phyloP scores from a whole-genome alignment of 2,888 invertebrate genomes.

The Globia sparganii region DNA sequence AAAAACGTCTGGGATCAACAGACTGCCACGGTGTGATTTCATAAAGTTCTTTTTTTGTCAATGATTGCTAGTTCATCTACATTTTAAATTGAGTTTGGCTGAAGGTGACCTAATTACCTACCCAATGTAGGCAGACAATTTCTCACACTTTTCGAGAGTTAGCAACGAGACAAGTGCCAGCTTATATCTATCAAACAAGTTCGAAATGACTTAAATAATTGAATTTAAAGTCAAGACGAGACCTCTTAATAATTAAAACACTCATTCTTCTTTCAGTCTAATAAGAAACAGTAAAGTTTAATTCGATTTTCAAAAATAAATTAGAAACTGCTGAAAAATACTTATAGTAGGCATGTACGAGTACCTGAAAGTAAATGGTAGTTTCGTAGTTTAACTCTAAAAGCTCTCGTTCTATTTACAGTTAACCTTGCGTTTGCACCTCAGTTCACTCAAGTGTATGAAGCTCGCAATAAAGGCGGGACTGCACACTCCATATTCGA shows the following conservation, averaged over 20 bases:
- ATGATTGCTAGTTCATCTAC: not conserved
- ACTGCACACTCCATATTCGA: slow-evolving; percentile 6
- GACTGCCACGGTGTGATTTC: not conserved
- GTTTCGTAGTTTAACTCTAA: slow-evolving; percentile 27
- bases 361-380: slow-evolving; percentile 14
- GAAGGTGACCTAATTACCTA: not conserved
- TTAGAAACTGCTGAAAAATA: slow-evolving; percentile 6
- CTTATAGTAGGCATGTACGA: slow-evolving; percentile 1
- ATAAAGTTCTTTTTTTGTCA: not conserved
- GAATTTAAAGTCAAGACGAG: slow-evolving; percentile 46
- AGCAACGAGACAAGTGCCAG: slow-evolving; percentile 27
- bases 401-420: slow-evolving; percentile 42
- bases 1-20: not conserved
- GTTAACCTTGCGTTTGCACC: slow-evolving; percentile 21
- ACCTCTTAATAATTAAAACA: slow-evolving; percentile 55
- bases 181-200: slow-evolving; percentile 55
- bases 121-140: not conserved
- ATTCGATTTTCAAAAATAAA: slow-evolving; percentile 27
- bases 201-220: slow-evolving; percentile 58
- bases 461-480: slow-evolving; percentile 32
- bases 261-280: slow-evolving; percentile 31
- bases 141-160: slow-evolving; percentile 20
- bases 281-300: slow-evolving; percentile 26
- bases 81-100: not conserved
- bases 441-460: slow-evolving; percentile 29